Percentiles rank a stretch among this genome's conserved stretches.
Evolutionary conservation across 1,140 invertebrate genomes (phyloP).

Genomic region (Ylistrum balloti): DNA sequence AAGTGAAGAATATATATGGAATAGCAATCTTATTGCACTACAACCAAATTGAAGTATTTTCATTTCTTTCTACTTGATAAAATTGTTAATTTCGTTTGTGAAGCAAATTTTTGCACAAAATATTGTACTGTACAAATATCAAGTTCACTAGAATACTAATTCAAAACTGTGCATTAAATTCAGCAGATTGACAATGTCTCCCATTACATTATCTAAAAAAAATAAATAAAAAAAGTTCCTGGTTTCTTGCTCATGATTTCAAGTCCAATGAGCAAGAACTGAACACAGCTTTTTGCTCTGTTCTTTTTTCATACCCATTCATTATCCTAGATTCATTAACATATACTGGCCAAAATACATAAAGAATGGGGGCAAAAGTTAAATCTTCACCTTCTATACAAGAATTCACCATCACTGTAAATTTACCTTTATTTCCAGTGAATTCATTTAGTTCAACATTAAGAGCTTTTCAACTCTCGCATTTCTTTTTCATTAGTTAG

Average conservation of each 20-base stretch:
- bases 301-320: background rate
- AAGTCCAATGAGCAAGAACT: background rate
- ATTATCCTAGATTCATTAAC: too few relatives aligned
- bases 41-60: background rate
- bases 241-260: too few relatives aligned
- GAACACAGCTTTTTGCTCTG: background rate
- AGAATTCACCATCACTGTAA: background rate
- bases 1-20: background rate
- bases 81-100: too few relatives aligned
- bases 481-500: background rate
- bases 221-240: background rate
- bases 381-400: background rate
- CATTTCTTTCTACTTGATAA: background rate
- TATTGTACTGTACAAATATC: too few relatives aligned
- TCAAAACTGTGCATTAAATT: background rate
- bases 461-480: background rate
- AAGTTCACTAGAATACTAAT: too few relatives aligned
- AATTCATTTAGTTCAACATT: background rate
- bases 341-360: background rate
- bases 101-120: too few relatives aligned
- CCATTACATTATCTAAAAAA: background rate
- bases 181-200: too few relatives aligned
- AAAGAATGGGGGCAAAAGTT: background rate
- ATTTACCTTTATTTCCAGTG: too few relatives aligned
- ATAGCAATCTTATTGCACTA: background rate